Evolutionary conservation across 2,888 invertebrate species (phyloP), one percentile per base, ranked within the genome.

Genomic region (Thecophora atra): DNA sequence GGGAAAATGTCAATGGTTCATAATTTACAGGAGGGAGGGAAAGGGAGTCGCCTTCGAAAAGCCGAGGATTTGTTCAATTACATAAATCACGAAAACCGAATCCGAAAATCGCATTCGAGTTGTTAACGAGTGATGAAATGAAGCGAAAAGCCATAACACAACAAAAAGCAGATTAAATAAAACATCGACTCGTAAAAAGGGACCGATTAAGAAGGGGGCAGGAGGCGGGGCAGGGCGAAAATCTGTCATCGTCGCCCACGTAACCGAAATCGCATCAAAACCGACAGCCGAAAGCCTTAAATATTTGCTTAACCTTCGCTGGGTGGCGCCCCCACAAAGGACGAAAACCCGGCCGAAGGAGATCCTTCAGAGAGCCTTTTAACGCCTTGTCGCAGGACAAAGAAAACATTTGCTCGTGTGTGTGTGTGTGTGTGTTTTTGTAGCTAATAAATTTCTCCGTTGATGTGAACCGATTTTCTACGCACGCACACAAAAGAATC

Each of bases 361-460:
- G 47, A 66, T 51, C 52, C 24, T 64, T 17, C 47, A 67, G 5
- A 30, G 72, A 79, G 77, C 80, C 79, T 79, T 79, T 70, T 30
- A 62, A 62, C 62, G 70, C 52, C 63, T 70, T 62, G 52, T 70
- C 52, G 52, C 68, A 58, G 19, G 52, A 19, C 52, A 28, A 66
- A 24, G 24, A 47, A 51, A 26, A 28, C 19, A n/a, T n/a, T n/a
- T n/a, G 17, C 42, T 42, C 24, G 5, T 63, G 21, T 47, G 52
- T 42, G 44, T n/a, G 68, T 72, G 21, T 56, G 54, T 54, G 24
- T 30, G 54, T 42, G 26, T 19, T 15, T 21, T 60, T 19, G 56
- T 24, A 56, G 42, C 60, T 60, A 56, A 72, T 72, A 74, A 72
- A 71, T 74, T 74, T 66, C 65, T 72, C 17, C 51, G 42, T 21